Evolutionary conservation across 2,888 invertebrate genomes (phyloP).

Genomic region (Pterostichus madidus): DNA sequence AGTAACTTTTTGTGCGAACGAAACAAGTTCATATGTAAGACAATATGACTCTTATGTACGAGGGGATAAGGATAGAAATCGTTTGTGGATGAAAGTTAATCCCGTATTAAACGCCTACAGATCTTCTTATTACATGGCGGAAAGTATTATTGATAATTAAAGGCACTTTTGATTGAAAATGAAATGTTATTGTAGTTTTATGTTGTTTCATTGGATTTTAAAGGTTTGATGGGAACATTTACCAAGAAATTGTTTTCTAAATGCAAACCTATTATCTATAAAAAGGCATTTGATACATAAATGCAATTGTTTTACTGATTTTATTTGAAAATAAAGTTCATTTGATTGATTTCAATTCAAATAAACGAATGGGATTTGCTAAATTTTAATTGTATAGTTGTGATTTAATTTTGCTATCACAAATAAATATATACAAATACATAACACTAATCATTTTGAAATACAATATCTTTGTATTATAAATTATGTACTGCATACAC

Average conservation of each 20-base stretch:
- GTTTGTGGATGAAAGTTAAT: constrained; percentile 54
- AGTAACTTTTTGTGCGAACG: constrained; percentile 56
- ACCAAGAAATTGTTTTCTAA: constrained; percentile 25
- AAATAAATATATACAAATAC: no score
- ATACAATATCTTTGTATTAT: no score
- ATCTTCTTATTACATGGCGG: constrained; percentile 59
- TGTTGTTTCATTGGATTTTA: constrained; percentile 33
- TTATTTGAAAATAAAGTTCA: no score
- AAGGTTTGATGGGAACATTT: not conserved
- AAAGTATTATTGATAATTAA: constrained; percentile 51
- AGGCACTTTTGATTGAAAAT: constrained; percentile 53
- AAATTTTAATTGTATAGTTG: no score
- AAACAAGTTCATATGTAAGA: constrained; percentile 44
- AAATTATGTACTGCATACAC: no score
- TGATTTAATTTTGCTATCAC: no score
- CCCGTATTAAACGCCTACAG: constrained; percentile 60
- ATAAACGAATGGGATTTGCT: no score
- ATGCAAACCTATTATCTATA: not conserved
- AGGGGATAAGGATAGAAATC: not conserved
- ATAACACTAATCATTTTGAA: no score
- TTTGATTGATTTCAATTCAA: no score
- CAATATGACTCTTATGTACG: constrained; percentile 4
- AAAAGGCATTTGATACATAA: no score
- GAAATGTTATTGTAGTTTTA: constrained; percentile 46
- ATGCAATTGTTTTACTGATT: no score